Conservation (phyloP, 2,113 vertebrate genomes). For the Myotis brandtii region DNA sequence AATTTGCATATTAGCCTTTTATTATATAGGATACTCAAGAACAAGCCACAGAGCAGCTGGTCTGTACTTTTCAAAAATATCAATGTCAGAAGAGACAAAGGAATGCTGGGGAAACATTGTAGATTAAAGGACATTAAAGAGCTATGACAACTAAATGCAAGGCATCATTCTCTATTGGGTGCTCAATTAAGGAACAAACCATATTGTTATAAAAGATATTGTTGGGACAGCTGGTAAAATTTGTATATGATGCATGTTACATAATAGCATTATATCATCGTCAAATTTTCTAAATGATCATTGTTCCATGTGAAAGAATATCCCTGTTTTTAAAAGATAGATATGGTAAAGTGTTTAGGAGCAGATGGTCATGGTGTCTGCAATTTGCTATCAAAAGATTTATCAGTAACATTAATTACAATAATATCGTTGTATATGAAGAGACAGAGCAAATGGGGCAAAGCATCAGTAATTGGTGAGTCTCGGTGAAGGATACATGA, state of each 20-base stretch:
- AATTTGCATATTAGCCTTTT: no score
- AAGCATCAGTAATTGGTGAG: not conserved
- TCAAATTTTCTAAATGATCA: not conserved
- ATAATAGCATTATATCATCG: not conserved
- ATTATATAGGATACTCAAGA: not conserved
- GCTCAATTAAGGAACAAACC: not conserved
- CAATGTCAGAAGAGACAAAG: not conserved
- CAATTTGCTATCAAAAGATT: not conserved
- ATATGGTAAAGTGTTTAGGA: not conserved
- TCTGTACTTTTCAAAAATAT: conserved; percentile 10
- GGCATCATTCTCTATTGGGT: not conserved
- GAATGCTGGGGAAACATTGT: not conserved
- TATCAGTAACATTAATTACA: not conserved
- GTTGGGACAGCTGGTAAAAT: not conserved
- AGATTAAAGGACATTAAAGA: not conserved
- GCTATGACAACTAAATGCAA: not conserved
- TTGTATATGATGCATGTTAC: not conserved
- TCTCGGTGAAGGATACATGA: not conserved
- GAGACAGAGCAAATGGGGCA: not conserved
- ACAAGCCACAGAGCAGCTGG: not conserved
- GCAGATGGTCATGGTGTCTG: not conserved
- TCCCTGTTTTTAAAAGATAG: not conserved
- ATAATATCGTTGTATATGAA: not conserved
- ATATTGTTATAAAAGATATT: not conserved
- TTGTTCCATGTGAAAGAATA: not conserved